Conservation (phyloP, 2,888 invertebrate genomes). For the Athalia circularis region DNA sequence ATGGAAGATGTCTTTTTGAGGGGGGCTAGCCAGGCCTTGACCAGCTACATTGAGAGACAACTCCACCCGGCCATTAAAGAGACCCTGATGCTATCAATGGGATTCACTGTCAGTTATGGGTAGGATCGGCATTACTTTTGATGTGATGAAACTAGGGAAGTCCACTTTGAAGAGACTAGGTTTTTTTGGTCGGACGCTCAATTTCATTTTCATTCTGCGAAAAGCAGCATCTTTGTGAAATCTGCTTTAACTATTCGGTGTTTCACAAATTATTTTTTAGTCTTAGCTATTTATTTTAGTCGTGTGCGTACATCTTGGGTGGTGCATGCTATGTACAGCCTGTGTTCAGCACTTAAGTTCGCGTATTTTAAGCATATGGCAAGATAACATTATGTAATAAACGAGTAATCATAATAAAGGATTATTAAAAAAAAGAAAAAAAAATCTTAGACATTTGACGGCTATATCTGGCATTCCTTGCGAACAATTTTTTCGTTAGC, state of each 20-base stretch:
- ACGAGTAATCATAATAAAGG: no score
- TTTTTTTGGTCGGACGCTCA: no score
- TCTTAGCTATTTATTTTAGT: constrained; percentile 27
- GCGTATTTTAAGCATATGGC: no score
- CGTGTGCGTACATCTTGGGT: neutral
- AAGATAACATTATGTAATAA: no score
- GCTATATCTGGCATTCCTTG: no score
- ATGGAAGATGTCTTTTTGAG: constrained; percentile 91
- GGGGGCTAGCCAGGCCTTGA: constrained; percentile 87
- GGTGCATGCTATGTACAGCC: neutral
- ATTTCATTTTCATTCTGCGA: no score
- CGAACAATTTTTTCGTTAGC: no score
- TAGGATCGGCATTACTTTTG: constrained; percentile 64
- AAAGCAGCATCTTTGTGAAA: neutral
- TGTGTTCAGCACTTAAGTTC: neutral
- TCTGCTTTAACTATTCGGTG: constrained; percentile 31
- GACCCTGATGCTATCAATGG: constrained; percentile 91
- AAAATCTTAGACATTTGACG: no score
- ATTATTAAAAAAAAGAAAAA: no score
- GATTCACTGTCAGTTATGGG: constrained; percentile 90
- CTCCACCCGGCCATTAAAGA: constrained; percentile 90
- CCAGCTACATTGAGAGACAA: constrained; percentile 89
- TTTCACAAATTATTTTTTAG: neutral
- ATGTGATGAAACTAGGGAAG: neutral
- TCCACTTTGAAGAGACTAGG: no score